phyloP scores from a whole-genome alignment of 1,140 invertebrate genomes.

The Euschistus heros region DNA sequence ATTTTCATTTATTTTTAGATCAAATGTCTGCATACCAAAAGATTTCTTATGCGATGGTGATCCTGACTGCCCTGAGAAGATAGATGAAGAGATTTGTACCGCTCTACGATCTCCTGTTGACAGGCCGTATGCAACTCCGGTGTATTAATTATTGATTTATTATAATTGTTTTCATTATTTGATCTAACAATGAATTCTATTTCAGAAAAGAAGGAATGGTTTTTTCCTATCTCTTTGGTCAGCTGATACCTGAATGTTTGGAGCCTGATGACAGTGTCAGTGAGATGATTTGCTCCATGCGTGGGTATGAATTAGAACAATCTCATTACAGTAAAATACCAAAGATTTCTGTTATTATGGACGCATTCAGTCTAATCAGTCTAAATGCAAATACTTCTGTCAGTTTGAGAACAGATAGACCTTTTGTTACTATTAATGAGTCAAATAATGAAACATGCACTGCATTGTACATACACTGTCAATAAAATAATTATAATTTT shows the following conservation, averaged over 20 bases:
- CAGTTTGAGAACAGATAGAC: background rate
- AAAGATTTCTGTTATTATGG: background rate
- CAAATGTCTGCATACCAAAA: constrained; percentile 44
- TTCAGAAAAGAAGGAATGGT: background rate
- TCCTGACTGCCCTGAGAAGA: constrained; percentile 52
- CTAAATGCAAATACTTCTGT: background rate
- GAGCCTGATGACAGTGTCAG: background rate
- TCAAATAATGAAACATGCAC: background rate
- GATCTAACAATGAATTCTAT: background rate
- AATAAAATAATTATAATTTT: background rate
- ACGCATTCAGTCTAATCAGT: background rate
- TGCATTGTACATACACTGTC: background rate
- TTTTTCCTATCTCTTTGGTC: background rate
- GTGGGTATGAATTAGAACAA: background rate
- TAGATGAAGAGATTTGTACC: constrained; percentile 51
- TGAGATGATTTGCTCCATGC: background rate
- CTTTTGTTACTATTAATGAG: background rate
- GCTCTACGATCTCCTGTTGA: constrained; percentile 29
- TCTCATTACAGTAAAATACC: background rate
- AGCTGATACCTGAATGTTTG: background rate
- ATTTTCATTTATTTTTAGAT: background rate
- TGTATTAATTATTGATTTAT: no score
- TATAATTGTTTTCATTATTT: background rate
- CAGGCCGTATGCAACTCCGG: constrained; percentile 29
- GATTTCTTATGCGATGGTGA: constrained; percentile 62